These are phyloP conservation scores for Eupithecia subumbrata DNA, from an alignment of 2,888 invertebrate genomes.

Conservation along the genomic window DNA sequence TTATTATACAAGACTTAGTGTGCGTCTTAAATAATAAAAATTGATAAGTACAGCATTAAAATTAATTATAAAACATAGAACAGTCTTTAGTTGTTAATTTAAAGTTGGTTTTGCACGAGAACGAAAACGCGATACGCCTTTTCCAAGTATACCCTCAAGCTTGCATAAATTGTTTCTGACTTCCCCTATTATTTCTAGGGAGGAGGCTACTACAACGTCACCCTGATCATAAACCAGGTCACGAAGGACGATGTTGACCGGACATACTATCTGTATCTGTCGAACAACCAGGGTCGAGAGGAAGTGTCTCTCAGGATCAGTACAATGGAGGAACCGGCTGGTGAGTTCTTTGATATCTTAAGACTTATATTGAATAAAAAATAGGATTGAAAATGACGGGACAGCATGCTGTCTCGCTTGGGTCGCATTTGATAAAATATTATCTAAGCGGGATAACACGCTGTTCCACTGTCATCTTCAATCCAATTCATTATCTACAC, in stretches of 20 bases:
- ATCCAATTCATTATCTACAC: not conserved
- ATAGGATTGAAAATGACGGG: not conserved
- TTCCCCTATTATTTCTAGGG: conserved; percentile 74
- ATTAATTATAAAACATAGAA: no score
- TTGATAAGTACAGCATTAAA: no score
- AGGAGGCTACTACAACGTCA: conserved; percentile 87
- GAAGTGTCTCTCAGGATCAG: conserved; percentile 88
- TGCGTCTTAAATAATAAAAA: no score
- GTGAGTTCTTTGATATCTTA: conserved; percentile 55
- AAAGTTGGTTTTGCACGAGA: no score
- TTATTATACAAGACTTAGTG: no score
- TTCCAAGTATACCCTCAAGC: no score
- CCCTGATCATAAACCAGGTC: conserved; percentile 86
- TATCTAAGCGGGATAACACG: no score
- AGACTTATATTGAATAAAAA: not conserved
- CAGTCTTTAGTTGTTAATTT: no score
- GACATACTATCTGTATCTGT: conserved; percentile 86
- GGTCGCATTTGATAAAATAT: not conserved
- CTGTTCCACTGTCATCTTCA: not conserved
- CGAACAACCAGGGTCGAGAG: conserved; percentile 87
- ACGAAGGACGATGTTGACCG: conserved; percentile 90
- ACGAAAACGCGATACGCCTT: no score
- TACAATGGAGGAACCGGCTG: conserved; percentile 85
- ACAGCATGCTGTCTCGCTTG: no score
- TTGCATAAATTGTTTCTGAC: no score